A percentile compares a stretch with the other conserved stretches of the same genome.
These are phyloP conservation scores for Eupithecia tripunctaria DNA, from an alignment of 2,888 invertebrate genomes.

Conservation along the genomic window DNA sequence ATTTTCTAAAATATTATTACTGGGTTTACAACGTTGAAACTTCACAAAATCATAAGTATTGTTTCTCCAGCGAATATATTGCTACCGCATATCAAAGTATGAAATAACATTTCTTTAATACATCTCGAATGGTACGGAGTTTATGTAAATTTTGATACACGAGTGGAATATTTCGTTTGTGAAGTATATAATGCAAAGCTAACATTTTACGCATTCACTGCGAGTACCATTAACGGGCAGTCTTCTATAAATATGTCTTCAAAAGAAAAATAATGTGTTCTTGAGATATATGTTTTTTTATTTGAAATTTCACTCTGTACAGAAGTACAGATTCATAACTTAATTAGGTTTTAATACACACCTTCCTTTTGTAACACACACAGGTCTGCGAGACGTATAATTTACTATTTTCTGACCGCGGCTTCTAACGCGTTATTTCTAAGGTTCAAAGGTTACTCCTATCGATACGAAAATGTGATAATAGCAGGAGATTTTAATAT, in stretches of 20 bases:
- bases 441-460: background rate
- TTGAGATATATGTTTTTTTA: background rate
- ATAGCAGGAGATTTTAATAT: too few relatives aligned
- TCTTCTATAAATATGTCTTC: conserved; percentile 50
- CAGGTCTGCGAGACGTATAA: background rate
- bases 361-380: too few relatives aligned
- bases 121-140: conserved; percentile 74
- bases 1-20: background rate
- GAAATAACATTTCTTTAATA: conserved; percentile 77
- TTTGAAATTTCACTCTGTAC: background rate
- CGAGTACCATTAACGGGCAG: conserved; percentile 65
- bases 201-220: conserved; percentile 68
- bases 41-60: background rate
- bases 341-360: too few relatives aligned
- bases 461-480: too few relatives aligned
- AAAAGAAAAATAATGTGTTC: conserved; percentile 49
- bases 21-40: background rate
- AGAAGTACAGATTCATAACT: background rate
- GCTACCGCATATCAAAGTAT: conserved; percentile 69
- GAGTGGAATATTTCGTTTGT: conserved; percentile 72
- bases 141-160: conserved; percentile 80
- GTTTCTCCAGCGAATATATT: conserved; percentile 50
- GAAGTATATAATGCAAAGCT: conserved; percentile 61
- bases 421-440: background rate
- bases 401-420: background rate